Conservation (phyloP, 2,888 invertebrate genomes). For the Celastrina argiolus region DNA sequence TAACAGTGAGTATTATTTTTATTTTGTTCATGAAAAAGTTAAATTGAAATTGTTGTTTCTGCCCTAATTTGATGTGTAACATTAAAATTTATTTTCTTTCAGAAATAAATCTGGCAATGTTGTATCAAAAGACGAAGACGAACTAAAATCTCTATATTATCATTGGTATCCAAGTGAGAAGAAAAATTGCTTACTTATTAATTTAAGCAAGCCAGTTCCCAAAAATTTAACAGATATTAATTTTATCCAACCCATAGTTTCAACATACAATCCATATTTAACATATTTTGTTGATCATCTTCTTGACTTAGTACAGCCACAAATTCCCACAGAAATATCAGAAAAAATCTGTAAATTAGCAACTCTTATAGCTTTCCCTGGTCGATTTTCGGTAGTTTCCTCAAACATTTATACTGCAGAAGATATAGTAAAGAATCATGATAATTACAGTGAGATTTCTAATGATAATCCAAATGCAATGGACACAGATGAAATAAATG, state of each 20-base stretch:
- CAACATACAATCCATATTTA: constrained; percentile 59
- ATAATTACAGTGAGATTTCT: not conserved
- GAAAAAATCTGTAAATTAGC: constrained; percentile 53
- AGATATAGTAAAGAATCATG: constrained; percentile 48
- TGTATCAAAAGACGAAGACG: constrained; percentile 46
- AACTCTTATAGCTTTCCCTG: constrained; percentile 54
- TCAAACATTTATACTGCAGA: constrained; percentile 63
- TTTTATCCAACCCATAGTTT: constrained; percentile 58
- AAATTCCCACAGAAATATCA: constrained; percentile 44
- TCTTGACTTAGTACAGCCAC: constrained; percentile 51
- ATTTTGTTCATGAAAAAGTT: too few species aligned
- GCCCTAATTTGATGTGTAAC: not conserved
- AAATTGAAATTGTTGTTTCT: too few species aligned
- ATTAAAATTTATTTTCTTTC: constrained; percentile 36
- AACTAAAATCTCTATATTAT: constrained; percentile 51
- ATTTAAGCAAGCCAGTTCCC: constrained; percentile 56
- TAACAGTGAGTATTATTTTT: too few species aligned
- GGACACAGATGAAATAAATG: constrained; percentile 18
- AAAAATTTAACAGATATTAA: constrained; percentile 51
- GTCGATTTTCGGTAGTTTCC: constrained; percentile 41
- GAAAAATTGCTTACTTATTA: constrained; percentile 47
- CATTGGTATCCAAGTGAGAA: constrained; percentile 65
- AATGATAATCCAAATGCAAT: constrained; percentile 25
- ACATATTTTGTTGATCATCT: constrained; percentile 56
- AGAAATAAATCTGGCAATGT: constrained; percentile 41